Base-by-base conservation (phyloP, 2,888 invertebrate species). In the Drosophila glabriapex region DNA sequence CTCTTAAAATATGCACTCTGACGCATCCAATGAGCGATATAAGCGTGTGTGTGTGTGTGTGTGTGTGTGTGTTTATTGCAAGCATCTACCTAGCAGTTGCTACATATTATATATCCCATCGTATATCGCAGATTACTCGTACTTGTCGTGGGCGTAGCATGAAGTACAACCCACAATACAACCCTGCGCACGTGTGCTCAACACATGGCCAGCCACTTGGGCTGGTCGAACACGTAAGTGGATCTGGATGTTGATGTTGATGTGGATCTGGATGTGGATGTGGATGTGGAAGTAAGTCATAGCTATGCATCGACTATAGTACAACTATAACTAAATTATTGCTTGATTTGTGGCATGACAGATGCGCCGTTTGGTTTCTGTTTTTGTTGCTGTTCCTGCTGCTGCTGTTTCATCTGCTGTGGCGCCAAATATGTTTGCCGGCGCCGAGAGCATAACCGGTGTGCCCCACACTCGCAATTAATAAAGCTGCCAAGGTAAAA, bases 401-500 rank as follows among this genome's bases (percentile, higher is more conserved):
- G 16, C 37, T 37, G 37, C 37, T 70, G 56, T 58, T 37, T 31
- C 61, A 52, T 52, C 39, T 46, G 53, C n/a, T 71, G 71, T 53
- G 63, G 61, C 56, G 68, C 58, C 55, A 55, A 56, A 39, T 56
- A 39, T 56, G 29, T 58, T 41, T 67, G 70, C 70, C 25, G 49
- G 85, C 82, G 86, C 86, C 85, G 76, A 67, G 58, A 65, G 82
- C 79, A 78, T 76, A 83, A 84, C 64, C 78, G 68, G 53, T 70
- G 65, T 64, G 64, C 68, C 41, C 53, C 64, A 63, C 73, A 73
- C 82, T 75, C 73, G 82, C 79, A 82, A 86, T 85, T 87, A 82
- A 86, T 86, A 84, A 77, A 67, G 79, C 85, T 87, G 87, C 87
- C 86, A 81, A 83, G 82, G 81, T 80, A 83, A 85, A 82, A 86